Conservation (phyloP, 2,888 invertebrate genomes). For the Callyntrura sp. region DNA sequence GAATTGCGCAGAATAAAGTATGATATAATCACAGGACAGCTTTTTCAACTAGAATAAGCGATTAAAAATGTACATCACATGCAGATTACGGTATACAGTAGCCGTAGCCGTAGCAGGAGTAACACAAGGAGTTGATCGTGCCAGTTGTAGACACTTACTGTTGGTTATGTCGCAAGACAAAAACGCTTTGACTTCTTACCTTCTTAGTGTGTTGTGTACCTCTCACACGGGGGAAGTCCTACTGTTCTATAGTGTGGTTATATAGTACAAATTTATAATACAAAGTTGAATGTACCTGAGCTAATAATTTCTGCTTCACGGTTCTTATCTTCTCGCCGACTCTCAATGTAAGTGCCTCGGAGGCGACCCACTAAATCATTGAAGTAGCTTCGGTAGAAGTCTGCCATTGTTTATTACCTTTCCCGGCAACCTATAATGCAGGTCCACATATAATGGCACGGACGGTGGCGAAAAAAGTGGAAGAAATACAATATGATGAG, state of each 20-base stretch:
- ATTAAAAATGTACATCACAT: constrained; percentile 31
- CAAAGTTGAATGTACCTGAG: constrained; percentile 53
- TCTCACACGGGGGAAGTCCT: too few relatives aligned
- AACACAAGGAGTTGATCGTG: background rate
- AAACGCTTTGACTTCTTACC: too few relatives aligned
- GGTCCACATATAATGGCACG: background rate
- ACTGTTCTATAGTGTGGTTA: too few relatives aligned
- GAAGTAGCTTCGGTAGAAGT: constrained; percentile 76
- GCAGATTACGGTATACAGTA: background rate
- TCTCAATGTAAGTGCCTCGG: constrained; percentile 65
- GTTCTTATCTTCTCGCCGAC: constrained; percentile 74
- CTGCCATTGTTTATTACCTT: constrained; percentile 51
- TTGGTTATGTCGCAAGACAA: background rate
- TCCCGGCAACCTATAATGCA: constrained; percentile 3
- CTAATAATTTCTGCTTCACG: constrained; percentile 70
- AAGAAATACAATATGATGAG: constrained; percentile 34
- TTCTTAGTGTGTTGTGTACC: too few relatives aligned
- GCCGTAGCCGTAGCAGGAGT: background rate
- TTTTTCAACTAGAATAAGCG: background rate
- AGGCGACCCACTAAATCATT: constrained; percentile 74
- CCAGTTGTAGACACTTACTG: background rate
- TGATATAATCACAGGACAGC: constrained; percentile 7
- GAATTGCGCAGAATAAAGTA: background rate
- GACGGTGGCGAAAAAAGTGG: background rate
- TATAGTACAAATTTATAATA: background rate